Conservation (phyloP, 2,113 vertebrate species). For the Dasypus novemcinctus region DNA sequence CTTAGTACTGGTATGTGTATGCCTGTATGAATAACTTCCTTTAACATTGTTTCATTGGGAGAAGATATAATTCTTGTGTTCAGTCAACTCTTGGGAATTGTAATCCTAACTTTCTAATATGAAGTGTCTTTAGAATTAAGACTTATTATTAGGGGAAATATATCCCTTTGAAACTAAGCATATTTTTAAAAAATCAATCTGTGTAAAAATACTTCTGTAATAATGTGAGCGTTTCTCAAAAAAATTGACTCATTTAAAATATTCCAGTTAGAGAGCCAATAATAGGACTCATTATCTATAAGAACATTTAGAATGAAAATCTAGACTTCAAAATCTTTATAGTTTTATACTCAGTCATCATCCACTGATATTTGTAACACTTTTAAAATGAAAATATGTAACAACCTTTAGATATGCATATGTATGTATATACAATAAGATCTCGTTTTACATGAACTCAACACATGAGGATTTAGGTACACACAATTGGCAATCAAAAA, state of each 20-base stretch:
- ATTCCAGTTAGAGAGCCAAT: not conserved
- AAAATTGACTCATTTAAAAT: not conserved
- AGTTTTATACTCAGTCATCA: not conserved
- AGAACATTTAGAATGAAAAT: not conserved
- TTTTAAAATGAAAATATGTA: not conserved
- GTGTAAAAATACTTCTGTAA: not conserved
- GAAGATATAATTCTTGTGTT: not conserved
- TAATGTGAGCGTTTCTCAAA: not conserved
- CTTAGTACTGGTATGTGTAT: not conserved
- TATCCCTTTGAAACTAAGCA: not conserved
- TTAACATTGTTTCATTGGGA: not conserved
- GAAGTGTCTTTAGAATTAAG: not conserved
- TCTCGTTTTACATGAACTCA: no score
- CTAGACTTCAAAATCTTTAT: not conserved
- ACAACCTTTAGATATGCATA: not conserved
- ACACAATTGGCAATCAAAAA: no score
- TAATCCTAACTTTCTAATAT: not conserved
- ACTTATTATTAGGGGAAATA: not conserved
- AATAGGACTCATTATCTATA: not conserved
- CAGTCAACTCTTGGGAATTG: not conserved
- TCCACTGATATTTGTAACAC: not conserved
- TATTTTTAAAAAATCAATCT: no score
- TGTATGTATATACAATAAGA: not conserved
- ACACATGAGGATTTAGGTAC: no score
- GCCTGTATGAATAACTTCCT: not conserved